Conservation (phyloP, 2,113 vertebrate species). For the Phainopepla nitens region DNA sequence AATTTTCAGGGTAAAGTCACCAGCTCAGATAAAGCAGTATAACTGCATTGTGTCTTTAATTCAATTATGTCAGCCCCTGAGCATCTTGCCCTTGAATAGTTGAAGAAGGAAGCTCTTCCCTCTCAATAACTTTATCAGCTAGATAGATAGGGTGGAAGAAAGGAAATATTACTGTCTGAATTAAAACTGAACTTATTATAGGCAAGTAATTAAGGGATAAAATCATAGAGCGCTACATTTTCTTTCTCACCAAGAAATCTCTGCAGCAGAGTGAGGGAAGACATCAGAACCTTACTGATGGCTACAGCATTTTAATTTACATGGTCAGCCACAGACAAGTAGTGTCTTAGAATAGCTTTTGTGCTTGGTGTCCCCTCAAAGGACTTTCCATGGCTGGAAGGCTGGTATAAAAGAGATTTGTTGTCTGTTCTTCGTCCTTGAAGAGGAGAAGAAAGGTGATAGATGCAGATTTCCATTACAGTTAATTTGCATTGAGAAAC, state of each 20-base stretch:
- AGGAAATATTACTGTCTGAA: background rate
- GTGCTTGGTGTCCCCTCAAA: background rate
- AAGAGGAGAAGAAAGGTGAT: background rate
- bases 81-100: background rate
- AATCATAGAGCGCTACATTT: background rate
- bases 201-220: background rate
- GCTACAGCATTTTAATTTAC: background rate
- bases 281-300: background rate
- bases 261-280: background rate
- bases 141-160: background rate
- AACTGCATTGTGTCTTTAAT: background rate
- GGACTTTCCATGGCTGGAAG: background rate
- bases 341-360: background rate
- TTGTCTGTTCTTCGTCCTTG: background rate
- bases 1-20: background rate
- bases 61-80: background rate
- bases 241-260: background rate
- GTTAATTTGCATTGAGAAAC: background rate
- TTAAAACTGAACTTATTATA: background rate
- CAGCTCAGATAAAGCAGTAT: background rate
- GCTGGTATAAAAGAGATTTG: background rate
- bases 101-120: background rate
- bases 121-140: background rate
- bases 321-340: background rate
- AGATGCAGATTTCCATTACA: background rate